phyloP scores from a whole-genome alignment of 64 coral and sea anemone genomes.

The Platygyra sinensis region DNA sequence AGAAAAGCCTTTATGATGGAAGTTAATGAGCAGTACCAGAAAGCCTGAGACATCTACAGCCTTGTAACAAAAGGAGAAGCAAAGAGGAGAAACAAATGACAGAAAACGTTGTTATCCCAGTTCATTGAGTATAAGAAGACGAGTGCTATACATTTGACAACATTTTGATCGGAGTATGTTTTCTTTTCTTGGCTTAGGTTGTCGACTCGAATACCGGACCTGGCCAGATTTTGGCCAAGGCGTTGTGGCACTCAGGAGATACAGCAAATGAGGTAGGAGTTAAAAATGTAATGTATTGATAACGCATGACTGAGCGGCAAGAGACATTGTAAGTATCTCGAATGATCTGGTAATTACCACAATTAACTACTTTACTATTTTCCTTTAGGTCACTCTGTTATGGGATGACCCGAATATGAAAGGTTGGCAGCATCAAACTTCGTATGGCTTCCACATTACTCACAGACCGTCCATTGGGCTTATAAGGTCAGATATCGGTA shows the following conservation, averaged over 20 bases:
- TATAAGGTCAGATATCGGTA: slow-evolving; percentile 47
- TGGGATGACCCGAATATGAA: slow-evolving; percentile 78
- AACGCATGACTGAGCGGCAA: no score
- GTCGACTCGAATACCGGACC: slow-evolving; percentile 60
- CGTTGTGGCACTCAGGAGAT: slow-evolving; percentile 66
- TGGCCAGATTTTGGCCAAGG: slow-evolving; percentile 31
- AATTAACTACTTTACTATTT: neutral
- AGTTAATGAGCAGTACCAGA: no score
- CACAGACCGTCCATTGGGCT: slow-evolving; percentile 76
- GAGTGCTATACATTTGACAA: neutral
- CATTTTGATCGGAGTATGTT: neutral
- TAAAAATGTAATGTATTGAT: neutral
- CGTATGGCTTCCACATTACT: slow-evolving; percentile 58
- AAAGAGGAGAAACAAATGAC: no score
- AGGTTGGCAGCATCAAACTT: slow-evolving; percentile 68
- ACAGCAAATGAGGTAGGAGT: slow-evolving; percentile 37
- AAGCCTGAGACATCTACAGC: no score
- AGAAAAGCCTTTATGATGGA: no score
- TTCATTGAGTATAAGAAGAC: no score
- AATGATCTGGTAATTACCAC: neutral
- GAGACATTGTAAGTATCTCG: no score
- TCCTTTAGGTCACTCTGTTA: slow-evolving; percentile 38
- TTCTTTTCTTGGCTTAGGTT: slow-evolving; percentile 36
- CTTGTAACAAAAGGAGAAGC: no score
- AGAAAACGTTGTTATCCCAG: no score